Evolutionary conservation across 2,888 invertebrate species (phyloP).

Genomic region (Ethmia dodecea): DNA sequence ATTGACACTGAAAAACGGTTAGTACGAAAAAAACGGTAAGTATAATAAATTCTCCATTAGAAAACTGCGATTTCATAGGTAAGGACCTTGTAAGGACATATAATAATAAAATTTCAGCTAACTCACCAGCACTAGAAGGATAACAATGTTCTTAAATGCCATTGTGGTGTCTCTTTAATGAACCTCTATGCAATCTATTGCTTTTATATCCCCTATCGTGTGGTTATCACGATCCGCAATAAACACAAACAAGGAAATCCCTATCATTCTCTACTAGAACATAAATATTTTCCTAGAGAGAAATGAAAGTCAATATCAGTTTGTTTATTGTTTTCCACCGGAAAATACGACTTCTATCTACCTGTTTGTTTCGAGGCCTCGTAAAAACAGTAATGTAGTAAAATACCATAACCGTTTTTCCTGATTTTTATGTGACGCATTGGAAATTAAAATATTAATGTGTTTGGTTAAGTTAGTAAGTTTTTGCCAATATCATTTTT

Average conservation of each 20-base stretch:
- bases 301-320: slow-evolving; percentile 22
- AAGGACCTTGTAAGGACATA: too few species aligned
- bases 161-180: slow-evolving; percentile 18
- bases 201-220: slow-evolving; percentile 33
- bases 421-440: too few species aligned
- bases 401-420: too few species aligned
- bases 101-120: not conserved
- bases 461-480: too few species aligned
- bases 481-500: too few species aligned
- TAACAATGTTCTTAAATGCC: slow-evolving; percentile 20
- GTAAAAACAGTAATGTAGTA: too few species aligned
- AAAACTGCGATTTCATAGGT: too few species aligned
- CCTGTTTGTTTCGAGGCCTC: too few species aligned
- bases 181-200: slow-evolving; percentile 16
- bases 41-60: too few species aligned
- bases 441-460: too few species aligned
- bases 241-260: slow-evolving; percentile 33
- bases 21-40: too few species aligned
- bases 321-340: slow-evolving; percentile 26
- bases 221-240: slow-evolving; percentile 24
- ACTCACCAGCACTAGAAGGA: slow-evolving; percentile 25
- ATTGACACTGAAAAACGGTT: too few species aligned
- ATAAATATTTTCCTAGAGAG: slow-evolving; percentile 35
- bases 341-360: slow-evolving; percentile 15
- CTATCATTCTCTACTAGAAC: slow-evolving; percentile 9